Evolutionary conservation across 2,888 invertebrate genomes (phyloP), one percentile per base, ranked within the genome.

Genomic region (Eilema griseolum): DNA sequence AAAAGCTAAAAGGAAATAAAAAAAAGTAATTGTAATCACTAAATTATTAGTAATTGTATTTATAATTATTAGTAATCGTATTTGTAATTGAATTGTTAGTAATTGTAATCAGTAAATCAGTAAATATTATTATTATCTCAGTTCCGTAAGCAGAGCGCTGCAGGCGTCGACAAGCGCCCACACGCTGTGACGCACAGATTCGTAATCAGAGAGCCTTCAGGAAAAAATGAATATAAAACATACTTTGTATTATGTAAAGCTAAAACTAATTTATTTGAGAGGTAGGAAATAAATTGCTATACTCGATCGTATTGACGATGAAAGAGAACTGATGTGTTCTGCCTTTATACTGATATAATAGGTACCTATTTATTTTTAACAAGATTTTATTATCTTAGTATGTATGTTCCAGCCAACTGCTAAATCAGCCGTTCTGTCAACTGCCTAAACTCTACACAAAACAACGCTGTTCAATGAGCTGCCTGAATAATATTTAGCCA

Each of bases 161-260:
- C 65, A 33, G 65, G 56, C 31, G 65, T 16, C 12, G 31, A 56
- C 37, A 28, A 31, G n/a, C n/a, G 52, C 31, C 65, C 65, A 33
- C 65, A 57, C 33, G 65, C 56, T 23, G 56, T 65, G 65, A 56
- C 23, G n/a, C 57, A 65, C 26, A 52, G 33, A 56, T 57, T 57
- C 31, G 23, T 33, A 31, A 64, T 64, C 46, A 52, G n/a, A 8
- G 52, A 52, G 46, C 52, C 46, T 64, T 64, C 64, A n/a, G 28
- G 12, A 52, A 52, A 31, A 63, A 26, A 41, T 41, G 46, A 26
- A 33, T 62, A 24, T 7, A 24, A 62, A 37, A 62, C 24, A 26
- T n/a, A 52, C 52, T 52, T 52, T 52, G n/a, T 52, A 52, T n/a
- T n/a, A 52, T 8, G 52, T 52, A n/a, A 52, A 52, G 52, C 2